Base-by-base conservation (phyloP, 2,888 invertebrate genomes). In the Lasioglossum figueresi region DNA sequence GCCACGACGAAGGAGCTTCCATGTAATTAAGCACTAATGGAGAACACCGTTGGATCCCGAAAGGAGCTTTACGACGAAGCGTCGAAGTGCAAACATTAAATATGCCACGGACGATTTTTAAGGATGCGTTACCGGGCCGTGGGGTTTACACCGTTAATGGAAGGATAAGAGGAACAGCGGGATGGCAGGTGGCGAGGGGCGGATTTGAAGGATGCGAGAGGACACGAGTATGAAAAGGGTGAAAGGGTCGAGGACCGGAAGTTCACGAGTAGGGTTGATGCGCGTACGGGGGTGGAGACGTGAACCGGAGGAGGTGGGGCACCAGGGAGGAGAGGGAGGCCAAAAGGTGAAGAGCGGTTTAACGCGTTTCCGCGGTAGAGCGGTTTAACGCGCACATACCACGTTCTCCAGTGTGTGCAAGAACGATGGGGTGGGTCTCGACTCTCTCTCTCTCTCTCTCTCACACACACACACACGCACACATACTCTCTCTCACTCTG, bases 361-460 rank as follows among this genome's bases (percentile, higher is more conserved):
- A 90, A 90, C 90, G 90, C 90, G 90, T 90, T 90, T 90, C 89
- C 90, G 90, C 84, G 90, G 90, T 86, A 85, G 88, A 90, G 87
- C 91, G 89, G 89, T 90, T 90, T 90, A 89, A 88, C 89, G 86
- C 87, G 85, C 86, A 73, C 85, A 84, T 81, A 86, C 82, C 77
- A 34, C 72, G 52, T 43, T 78, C 56, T 77, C 14, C 66, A 72
- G 68, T 75, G 73, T 87, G 81, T 76, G 77, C 73, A 56, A 77
- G 59, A 76, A 74, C 76, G 40, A 72, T 63, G 76, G 59, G 34
- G 48, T 56, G 56, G 19, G 52, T 27, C 68, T 40, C 14, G 40
- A 5, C 27, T 23, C 37, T 31, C 19, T n/a, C n/a, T 56, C 3
- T n/a, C 10, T n/a, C n/a, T n/a, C 52, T 37, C 12, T 4, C 37